Evolutionary conservation across 1,140 invertebrate species (phyloP).

Genomic region (Drosophila ananassae): DNA sequence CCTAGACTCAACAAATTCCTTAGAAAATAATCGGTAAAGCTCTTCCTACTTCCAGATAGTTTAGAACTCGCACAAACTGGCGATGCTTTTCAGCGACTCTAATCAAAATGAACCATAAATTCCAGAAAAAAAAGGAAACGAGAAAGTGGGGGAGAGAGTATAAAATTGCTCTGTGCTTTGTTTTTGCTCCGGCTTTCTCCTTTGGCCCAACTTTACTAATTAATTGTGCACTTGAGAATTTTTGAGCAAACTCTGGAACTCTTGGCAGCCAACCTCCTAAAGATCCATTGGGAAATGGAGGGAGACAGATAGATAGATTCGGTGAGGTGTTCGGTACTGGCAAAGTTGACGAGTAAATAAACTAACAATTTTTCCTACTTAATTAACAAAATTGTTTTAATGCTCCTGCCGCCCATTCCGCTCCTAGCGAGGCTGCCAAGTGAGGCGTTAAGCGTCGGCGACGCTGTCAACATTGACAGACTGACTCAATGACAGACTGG

Average conservation of each 20-base stretch:
- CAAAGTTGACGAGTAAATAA: constrained; percentile 80
- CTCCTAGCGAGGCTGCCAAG: constrained; percentile 34
- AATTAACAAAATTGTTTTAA: constrained; percentile 83
- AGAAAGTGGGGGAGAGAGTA: constrained; percentile 13
- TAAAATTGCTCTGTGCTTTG: constrained; percentile 43
- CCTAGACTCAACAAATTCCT: constrained; percentile 17
- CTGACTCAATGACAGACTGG: constrained; percentile 44
- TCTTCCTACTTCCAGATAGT: constrained; percentile 55
- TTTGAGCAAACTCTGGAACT: constrained; percentile 73
- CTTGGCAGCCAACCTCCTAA: constrained; percentile 29
- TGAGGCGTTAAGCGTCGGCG: constrained; percentile 56
- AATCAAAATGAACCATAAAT: constrained; percentile 70
- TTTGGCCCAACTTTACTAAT: constrained; percentile 72
- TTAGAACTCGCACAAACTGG: constrained; percentile 31
- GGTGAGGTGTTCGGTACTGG: constrained; percentile 52
- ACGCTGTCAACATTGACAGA: constrained; percentile 66
- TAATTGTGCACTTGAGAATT: constrained; percentile 82
- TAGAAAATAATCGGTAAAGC: constrained; percentile 46
- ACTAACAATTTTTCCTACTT: constrained; percentile 82
- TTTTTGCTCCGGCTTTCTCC: constrained; percentile 17
- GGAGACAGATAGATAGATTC: constrained; percentile 17
- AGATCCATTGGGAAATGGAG: constrained; percentile 27
- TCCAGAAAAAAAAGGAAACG: constrained; percentile 9
- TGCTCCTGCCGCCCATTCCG: constrained; percentile 32
- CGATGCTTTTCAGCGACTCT: constrained; percentile 38